phyloP scores from a whole-genome alignment of 2,888 invertebrate species.

The Phortica magna region DNA sequence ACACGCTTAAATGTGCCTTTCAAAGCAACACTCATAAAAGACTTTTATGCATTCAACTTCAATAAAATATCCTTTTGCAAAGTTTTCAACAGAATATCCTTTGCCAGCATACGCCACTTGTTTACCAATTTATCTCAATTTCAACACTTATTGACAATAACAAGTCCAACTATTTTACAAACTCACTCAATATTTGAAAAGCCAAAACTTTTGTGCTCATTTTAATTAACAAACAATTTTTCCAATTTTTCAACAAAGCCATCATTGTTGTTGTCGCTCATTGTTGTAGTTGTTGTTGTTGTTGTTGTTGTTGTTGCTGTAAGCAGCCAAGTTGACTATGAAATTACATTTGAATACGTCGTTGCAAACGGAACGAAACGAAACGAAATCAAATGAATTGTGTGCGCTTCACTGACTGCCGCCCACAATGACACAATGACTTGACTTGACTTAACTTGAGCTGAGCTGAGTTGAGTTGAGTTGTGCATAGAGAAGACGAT shows the following conservation, averaged over 20 bases:
- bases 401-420: not conserved
- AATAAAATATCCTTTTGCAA: not conserved
- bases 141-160: slow-evolving; percentile 23
- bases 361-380: not conserved
- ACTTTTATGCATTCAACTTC: not conserved
- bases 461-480: too few species aligned
- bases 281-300: too few species aligned
- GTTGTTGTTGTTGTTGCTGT: not conserved
- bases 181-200: not conserved
- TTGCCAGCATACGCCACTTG: not conserved
- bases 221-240: slow-evolving; percentile 22
- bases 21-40: not conserved
- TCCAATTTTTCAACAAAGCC: not conserved
- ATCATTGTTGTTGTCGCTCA: not conserved
- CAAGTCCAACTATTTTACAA: slow-evolving; percentile 9
- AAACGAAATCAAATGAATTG: slow-evolving; percentile 6
- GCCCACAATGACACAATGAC: not conserved
- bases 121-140: not conserved
- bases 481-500: not conserved
- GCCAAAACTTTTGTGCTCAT: slow-evolving; percentile 1
- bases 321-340: not conserved
- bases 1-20: too few species aligned
- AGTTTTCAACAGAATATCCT: not conserved
- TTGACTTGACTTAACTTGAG: not conserved
- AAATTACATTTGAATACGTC: slow-evolving; percentile 9